Conservation (phyloP, 2,888 invertebrate species). For the Dioctria linearis region DNA sequence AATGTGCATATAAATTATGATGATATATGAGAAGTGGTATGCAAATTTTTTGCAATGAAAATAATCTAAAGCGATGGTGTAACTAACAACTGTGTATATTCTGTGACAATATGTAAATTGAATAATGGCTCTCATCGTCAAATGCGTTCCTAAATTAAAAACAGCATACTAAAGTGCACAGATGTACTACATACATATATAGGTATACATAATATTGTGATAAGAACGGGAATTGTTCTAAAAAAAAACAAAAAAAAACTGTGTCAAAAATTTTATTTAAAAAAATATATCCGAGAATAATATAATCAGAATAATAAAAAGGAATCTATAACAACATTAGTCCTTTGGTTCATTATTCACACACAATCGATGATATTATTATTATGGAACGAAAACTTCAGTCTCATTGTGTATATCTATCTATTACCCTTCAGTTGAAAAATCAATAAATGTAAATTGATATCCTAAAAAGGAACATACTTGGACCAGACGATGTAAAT, state of each 20-base stretch:
- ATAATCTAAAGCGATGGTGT: too few species aligned
- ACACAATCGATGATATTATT: too few species aligned
- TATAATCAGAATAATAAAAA: too few species aligned
- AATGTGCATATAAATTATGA: too few species aligned
- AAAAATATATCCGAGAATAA: too few species aligned
- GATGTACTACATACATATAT: neutral
- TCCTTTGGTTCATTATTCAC: too few species aligned
- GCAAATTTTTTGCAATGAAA: too few species aligned
- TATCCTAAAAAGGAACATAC: neutral
- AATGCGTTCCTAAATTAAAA: constrained; percentile 1
- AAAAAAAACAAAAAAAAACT: neutral
- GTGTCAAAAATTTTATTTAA: neutral
- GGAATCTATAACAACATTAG: too few species aligned
- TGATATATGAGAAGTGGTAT: too few species aligned
- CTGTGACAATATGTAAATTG: constrained; percentile 14
- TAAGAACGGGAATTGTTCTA: neutral
- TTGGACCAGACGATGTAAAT: constrained; percentile 18
- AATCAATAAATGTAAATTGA: constrained; percentile 48
- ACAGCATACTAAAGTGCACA: neutral
- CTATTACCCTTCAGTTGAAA: constrained; percentile 21
- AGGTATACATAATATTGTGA: neutral
- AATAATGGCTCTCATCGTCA: neutral
- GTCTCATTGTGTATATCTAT: neutral
- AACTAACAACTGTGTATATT: neutral
- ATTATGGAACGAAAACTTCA: too few species aligned